Base-by-base conservation (phyloP, 37 sponge, comb jelly and placozoan species). In the Mnemiopsis leidyi region DNA sequence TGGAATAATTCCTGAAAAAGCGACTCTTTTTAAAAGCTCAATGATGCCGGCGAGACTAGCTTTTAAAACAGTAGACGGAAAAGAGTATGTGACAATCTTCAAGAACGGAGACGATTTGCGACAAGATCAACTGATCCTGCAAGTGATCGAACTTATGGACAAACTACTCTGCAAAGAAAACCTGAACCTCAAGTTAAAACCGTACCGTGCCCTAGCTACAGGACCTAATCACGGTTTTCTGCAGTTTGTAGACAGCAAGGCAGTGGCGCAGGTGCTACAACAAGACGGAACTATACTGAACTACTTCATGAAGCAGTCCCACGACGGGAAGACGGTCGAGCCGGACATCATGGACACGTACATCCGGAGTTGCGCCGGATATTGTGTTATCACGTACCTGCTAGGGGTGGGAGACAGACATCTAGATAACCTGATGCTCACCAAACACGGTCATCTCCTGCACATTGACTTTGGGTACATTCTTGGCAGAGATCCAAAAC, bases 391-490 rank as follows among this genome's bases (percentile, higher is more conserved):
- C 94, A 97, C 99, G 38, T 99, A 99, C 83, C 93, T 99, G 0
- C 94, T 99, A 35, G 96, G 97, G 20, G 96, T 99, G 0, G 99
- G 99, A 0, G 99, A 99, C 83, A 34, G 99, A 31, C 99, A 99
- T 68, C 93, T 97, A 28, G 99, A 99, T 69, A 99, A 99, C 92
- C 96, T 99, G 28, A 92, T 99, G 38, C 95, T 99, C 69, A 96
- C 97, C 25, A 92, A 95, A 69, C 36, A 36, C 39, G 99, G 94
- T 93, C 92, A 93, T 93, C 94, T 99, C 36, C 95, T 99, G 34
- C 99, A 99, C 94, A 96, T 99, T 69, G 99, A 99, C 94, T 99
- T 99, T 93, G 97, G 99, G 71, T 99, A 97, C 92, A 99, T 99
- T 38, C 94, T 99, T 36, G 99, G 99, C 33, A 94, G 97, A 30